Base-by-base conservation (phyloP, 2,888 invertebrate genomes). In the Agrilus mali region DNA sequence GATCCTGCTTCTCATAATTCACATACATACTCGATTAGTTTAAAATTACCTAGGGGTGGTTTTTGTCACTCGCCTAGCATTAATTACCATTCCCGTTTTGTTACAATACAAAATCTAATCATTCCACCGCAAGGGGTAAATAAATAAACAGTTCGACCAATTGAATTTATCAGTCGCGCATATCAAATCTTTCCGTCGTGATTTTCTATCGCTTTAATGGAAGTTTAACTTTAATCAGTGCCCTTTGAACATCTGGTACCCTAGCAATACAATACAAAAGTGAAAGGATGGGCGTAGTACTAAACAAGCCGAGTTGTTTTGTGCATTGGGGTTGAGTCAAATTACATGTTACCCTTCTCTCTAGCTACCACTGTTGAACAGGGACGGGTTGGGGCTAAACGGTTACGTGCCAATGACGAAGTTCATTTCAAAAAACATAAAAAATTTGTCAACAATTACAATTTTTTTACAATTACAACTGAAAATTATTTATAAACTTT, bases 191-290 rank as follows among this genome's bases (percentile, higher is more conserved):
- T 56, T 57, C 54, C 55, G 57, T 27, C 27, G 55, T 56, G 59
- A 60, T 61, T 57, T 56, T 54, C 58, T 58, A 61, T 60, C 53
- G 57, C 60, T 61, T 61, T 61, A 62, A 64, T 61, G 57, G 56
- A 54, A 62, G 60, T 64, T 64, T 64, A 64, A 63, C 64, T 64
- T 64, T 63, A 65, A 65, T 65, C 64, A 64, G 55, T 55, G 58
- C 59, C 58, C 59, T 58, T 55, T 51, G 59, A 63, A 62, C 65
- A 64, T 65, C 65, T 64, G 65, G 61, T 65, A 60, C 60, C 54
- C 53, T 54, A 52, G 43, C 49, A 51, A 48, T 52, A 59, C 58
- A 59, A 56, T 56, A 52, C 54, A 40, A 47, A 49, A 51, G 49
- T 51, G 50, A 51, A 50, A 53, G 50, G 55, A 53, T 54, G 51